Evolutionary conservation across 2,113 vertebrate species (phyloP), one percentile per base, ranked within the genome.

Genomic region (Seriola dumerili): DNA sequence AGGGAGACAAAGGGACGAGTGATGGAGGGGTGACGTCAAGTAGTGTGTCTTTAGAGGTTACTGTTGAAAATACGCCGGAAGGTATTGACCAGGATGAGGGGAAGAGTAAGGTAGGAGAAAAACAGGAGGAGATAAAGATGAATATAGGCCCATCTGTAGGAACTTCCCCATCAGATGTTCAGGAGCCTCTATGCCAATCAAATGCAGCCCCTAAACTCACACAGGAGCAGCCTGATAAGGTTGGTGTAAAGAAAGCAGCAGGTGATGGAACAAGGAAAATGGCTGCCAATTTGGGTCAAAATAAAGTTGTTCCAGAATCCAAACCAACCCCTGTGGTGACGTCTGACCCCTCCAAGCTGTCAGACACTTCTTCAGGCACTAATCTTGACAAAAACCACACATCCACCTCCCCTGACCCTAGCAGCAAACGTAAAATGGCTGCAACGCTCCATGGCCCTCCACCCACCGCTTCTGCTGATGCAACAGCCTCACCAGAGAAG

Each of bases 31-130:
- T 92, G 50, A 94, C 94, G 3, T 91, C 93, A 32, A 93, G 91
- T 70, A 93, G 88, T n/a, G 85, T 93, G 72, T 94, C 95, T 58
- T 93, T 95, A 86, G 94, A 96, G 70, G 91, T 95, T 58, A 94
- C 88, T 1, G 91, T 95, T 76, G 95, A 95, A 86, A 94, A 78
- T 36, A 84, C 82, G 16, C 87, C 80, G 0, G 17, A 55, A 8
- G 84, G 65, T 66, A 63, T 84, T 44, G 82, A 90, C 17, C 84
- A 70, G 67, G 92, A 80, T 23, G 84, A 90, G 21, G 81, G 63
- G 5, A 73, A 34, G 40, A 29, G n/a, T 57, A 88, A 63, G 25
- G 67, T 42, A 8, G 81, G 42, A 57, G 89, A 87, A 67, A 82
- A 73, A 78, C 83, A 59, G 17, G 71, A 81, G 76, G 85, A 66